A percentile compares a stretch with the other conserved stretches of the same genome.
phyloP scores from a whole-genome alignment of 2,888 invertebrate genomes.

The Dynastes grantii region DNA sequence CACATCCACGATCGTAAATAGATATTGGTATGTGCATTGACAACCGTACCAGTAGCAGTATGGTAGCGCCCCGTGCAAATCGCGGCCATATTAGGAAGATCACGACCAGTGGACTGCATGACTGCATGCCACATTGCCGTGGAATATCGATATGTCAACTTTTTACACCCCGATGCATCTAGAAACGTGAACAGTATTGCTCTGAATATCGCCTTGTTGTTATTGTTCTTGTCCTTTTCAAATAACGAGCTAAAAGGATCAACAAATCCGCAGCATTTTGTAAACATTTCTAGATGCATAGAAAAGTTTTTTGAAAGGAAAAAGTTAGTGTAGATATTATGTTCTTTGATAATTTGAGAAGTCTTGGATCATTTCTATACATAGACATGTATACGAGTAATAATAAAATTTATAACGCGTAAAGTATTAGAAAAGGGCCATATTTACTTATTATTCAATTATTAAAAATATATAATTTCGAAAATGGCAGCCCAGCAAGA shows the following conservation, averaged over 20 bases:
- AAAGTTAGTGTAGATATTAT: no score
- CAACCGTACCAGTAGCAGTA: slow-evolving; percentile 59
- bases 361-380: no score
- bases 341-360: no score
- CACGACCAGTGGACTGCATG: slow-evolving; percentile 58
- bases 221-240: slow-evolving; percentile 36
- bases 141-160: slow-evolving; percentile 59
- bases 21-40: slow-evolving; percentile 59
- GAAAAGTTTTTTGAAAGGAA: not conserved
- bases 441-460: no score
- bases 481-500: no score
- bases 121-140: slow-evolving; percentile 58
- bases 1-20: slow-evolving; percentile 58
- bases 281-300: not conserved
- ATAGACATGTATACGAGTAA: no score
- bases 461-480: no score
- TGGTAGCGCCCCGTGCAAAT: slow-evolving; percentile 60
- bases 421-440: no score
- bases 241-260: slow-evolving; percentile 24
- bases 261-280: slow-evolving; percentile 6
- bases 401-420: no score
- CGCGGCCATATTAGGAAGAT: slow-evolving; percentile 60
- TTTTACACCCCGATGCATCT: slow-evolving; percentile 54
- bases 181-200: slow-evolving; percentile 50
- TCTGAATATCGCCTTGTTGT: slow-evolving; percentile 47